These are phyloP conservation scores for Aspidoscelis tigris DNA, from an alignment of 2,113 vertebrate genomes.

Conservation along the genomic window DNA sequence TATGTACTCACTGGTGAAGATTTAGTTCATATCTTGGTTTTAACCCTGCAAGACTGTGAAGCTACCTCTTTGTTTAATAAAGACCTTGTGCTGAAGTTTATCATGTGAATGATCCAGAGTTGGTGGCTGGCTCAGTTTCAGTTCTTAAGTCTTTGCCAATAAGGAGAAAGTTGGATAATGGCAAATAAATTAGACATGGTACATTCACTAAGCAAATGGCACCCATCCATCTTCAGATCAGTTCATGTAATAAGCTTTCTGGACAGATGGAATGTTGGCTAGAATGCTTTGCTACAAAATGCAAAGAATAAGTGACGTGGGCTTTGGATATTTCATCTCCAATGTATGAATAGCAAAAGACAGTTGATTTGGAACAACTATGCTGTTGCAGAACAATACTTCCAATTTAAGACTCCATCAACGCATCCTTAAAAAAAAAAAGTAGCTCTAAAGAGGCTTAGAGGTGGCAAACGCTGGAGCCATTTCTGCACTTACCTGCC, in stretches of 20 bases:
- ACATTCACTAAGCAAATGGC: conserved; percentile 31
- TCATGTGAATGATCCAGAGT: conserved; percentile 4
- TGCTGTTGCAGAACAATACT: not conserved
- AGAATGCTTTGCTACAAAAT: conserved; percentile 6
- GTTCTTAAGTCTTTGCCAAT: conserved; percentile 10
- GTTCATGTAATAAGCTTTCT: conserved; percentile 24
- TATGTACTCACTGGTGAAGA: not conserved
- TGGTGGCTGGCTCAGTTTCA: not conserved
- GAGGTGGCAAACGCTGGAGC: too few species aligned
- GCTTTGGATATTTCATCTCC: conserved; percentile 10
- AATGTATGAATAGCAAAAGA: conserved; percentile 9
- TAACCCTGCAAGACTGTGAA: not conserved
- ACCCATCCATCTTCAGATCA: conserved; percentile 24
- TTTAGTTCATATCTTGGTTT: not conserved
- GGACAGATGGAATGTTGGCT: conserved; percentile 34
- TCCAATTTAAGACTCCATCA: not conserved
- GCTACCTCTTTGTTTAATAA: not conserved
- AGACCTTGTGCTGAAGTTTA: conserved; percentile 5
- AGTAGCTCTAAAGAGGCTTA: too few species aligned
- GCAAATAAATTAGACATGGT: conserved; percentile 28
- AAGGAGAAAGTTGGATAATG: conserved; percentile 34
- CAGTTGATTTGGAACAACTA: conserved; percentile 5
- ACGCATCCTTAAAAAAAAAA: too few species aligned
- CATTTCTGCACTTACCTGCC: too few species aligned
- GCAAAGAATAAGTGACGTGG: conserved; percentile 17